phyloP scores from a whole-genome alignment of 53 echinoderm and acorn worm genomes.

The Apostichopus leukothele region DNA sequence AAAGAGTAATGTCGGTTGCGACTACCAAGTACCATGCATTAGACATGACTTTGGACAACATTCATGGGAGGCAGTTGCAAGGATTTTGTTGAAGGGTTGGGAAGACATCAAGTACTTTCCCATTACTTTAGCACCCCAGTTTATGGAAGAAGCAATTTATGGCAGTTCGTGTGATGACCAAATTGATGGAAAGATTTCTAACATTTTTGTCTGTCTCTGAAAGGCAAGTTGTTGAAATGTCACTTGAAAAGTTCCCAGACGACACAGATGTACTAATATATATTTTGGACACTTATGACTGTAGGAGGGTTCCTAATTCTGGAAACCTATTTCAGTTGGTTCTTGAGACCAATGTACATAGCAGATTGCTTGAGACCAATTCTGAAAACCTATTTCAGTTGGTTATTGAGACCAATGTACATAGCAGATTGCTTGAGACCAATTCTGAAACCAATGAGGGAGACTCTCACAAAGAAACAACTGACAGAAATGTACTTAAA shows the following conservation, averaged over 20 bases:
- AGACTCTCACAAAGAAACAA: too few species aligned
- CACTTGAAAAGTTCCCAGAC: constrained; percentile 36
- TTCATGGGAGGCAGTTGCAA: constrained; percentile 54
- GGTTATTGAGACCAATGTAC: too few species aligned
- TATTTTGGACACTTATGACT: not conserved
- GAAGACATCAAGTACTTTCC: constrained; percentile 56
- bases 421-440: too few species aligned
- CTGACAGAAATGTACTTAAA: too few species aligned
- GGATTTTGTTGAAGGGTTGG: constrained; percentile 61
- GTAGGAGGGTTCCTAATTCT: too few species aligned
- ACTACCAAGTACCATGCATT: constrained; percentile 50
- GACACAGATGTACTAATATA: constrained; percentile 2
- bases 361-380: too few species aligned
- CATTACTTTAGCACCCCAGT: constrained; percentile 50
- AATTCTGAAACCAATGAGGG: too few species aligned
- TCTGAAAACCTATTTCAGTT: too few species aligned
- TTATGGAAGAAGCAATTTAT: constrained; percentile 54
- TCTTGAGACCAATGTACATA: too few species aligned
- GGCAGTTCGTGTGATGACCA: constrained; percentile 1
- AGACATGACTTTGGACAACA: constrained; percentile 47
- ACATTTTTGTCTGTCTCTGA: constrained; percentile 44
- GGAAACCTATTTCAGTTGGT: too few species aligned
- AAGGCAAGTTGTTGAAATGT: constrained; percentile 28
- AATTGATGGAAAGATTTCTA: constrained; percentile 34
- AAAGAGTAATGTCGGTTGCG: constrained; percentile 38